These are phyloP conservation scores for Drosophila peninsularis DNA, from an alignment of 2,888 invertebrate genomes.

Conservation along the genomic window DNA sequence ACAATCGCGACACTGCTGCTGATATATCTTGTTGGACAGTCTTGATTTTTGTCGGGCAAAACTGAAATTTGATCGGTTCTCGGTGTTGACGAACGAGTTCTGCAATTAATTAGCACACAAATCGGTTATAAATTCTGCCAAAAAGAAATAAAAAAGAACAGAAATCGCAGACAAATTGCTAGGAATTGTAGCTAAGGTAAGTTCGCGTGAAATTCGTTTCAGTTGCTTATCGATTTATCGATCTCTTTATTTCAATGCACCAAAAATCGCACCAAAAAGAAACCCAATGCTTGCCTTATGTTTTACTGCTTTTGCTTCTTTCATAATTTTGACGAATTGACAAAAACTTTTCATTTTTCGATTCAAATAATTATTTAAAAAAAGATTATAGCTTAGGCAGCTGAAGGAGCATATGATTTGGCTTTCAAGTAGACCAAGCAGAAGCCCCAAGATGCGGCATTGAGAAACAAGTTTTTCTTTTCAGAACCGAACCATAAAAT, in stretches of 20 bases:
- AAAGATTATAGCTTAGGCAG: slow-evolving; percentile 17
- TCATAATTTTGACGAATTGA: slow-evolving; percentile 28
- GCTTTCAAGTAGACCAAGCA: slow-evolving; percentile 34
- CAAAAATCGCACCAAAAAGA: slow-evolving; percentile 70
- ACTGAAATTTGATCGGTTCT: slow-evolving; percentile 49
- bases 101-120: slow-evolving; percentile 57
- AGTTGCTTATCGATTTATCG: slow-evolving; percentile 34
- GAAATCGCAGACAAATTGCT: slow-evolving; percentile 55
- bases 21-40: slow-evolving; percentile 25
- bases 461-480: slow-evolving; percentile 13
- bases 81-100: slow-evolving; percentile 59
- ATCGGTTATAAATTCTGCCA: slow-evolving; percentile 41
- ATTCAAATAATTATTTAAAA: slow-evolving; percentile 1
- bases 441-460: slow-evolving; percentile 26
- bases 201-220: slow-evolving; percentile 69
- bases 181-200: slow-evolving; percentile 78
- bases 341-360: slow-evolving; percentile 7
- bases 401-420: slow-evolving; percentile 39
- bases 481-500: slow-evolving; percentile 41
- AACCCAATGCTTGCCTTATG: slow-evolving; percentile 43
- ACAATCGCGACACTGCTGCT: slow-evolving; percentile 23
- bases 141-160: slow-evolving; percentile 22
- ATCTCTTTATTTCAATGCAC: slow-evolving; percentile 63
- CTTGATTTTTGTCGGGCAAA: slow-evolving; percentile 40
- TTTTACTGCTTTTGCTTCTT: slow-evolving; percentile 23